Percentiles rank a stretch among this genome's conserved stretches.
phyloP scores from a whole-genome alignment of 2,797 vertebrate species.

The Eutrigla gurnardus region DNA sequence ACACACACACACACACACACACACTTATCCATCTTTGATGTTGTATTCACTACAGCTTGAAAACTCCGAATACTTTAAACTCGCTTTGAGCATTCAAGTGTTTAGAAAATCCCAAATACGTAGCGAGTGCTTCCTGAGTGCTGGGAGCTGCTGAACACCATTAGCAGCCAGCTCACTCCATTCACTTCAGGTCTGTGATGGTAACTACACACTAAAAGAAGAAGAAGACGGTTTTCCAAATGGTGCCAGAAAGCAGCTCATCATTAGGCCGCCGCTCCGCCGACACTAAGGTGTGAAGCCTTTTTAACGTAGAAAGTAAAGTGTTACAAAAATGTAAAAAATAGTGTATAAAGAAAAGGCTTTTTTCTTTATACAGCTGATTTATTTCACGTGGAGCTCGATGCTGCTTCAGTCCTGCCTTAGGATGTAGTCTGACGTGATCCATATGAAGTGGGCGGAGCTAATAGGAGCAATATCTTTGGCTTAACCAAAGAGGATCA shows the following conservation, averaged over 20 bases:
- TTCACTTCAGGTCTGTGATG: conserved; percentile 33
- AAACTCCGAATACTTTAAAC: conserved; percentile 44
- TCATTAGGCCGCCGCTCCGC: conserved; percentile 30
- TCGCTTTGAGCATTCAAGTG: conserved; percentile 49
- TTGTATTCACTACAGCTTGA: conserved; percentile 55
- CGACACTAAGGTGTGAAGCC: conserved; percentile 30
- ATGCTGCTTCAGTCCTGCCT: conserved; percentile 61
- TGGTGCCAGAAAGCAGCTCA: conserved; percentile 41
- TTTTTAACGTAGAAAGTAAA: conserved; percentile 35
- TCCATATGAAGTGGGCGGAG: conserved; percentile 55
- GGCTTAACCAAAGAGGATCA: conserved; percentile 83
- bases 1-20: conserved; percentile 17
- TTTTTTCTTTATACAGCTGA: conserved; percentile 30
- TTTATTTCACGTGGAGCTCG: conserved; percentile 43
- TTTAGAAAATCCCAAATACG: conserved; percentile 44
- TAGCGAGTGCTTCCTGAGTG: conserved; percentile 45
- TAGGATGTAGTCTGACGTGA: conserved; percentile 60
- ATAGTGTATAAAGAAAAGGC: conserved; percentile 20
- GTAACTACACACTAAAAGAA: conserved; percentile 52
- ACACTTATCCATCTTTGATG: conserved; percentile 51
- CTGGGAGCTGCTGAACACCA: conserved; percentile 36
- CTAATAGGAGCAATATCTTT: conserved; percentile 80
- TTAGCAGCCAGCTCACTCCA: conserved; percentile 32
- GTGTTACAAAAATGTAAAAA: conserved; percentile 31
- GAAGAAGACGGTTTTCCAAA: conserved; percentile 24